Conservation (phyloP, 2,113 vertebrate species). For the Alces alces region DNA sequence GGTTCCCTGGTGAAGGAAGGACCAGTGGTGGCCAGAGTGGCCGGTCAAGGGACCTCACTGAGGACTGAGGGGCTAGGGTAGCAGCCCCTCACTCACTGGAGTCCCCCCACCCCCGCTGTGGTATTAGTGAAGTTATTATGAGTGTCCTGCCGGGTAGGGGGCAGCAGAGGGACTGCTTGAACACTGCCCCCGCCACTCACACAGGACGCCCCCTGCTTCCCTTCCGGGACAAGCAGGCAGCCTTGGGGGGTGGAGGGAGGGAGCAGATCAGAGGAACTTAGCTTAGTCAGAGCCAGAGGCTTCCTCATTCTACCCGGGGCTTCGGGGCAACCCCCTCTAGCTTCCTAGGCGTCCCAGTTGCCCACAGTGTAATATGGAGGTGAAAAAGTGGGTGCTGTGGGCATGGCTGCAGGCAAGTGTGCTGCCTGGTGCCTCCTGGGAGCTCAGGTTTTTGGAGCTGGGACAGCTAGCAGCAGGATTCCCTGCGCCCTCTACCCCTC, state of each 20-base stretch:
- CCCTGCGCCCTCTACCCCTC: background rate
- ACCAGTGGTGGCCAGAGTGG: accelerated
- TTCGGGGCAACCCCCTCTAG: background rate
- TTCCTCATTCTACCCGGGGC: background rate
- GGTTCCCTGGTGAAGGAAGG: background rate
- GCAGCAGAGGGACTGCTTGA: background rate
- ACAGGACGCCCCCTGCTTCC: too few relatives aligned
- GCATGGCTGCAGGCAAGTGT: accelerated
- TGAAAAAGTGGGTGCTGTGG: too few relatives aligned
- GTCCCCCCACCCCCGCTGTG: accelerated
- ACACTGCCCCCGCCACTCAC: background rate
- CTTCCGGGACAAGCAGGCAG: background rate
- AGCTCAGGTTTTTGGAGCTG: accelerated
- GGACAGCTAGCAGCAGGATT: too few relatives aligned
- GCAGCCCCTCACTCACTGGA: background rate
- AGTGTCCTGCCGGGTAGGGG: accelerated
- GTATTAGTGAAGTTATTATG: background rate
- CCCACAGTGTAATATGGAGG: background rate
- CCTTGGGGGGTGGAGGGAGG: accelerated
- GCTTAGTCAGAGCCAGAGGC: too few relatives aligned
- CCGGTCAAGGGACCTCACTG: background rate
- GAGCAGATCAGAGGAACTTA: background rate
- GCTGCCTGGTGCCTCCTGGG: background rate
- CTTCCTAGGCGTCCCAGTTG: background rate
- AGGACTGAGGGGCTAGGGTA: background rate